Percentiles rank a stretch among this genome's conserved stretches.
These are phyloP conservation scores for Stigmatopora argus DNA, from an alignment of 2,113 vertebrate genomes.

Conservation along the genomic window DNA sequence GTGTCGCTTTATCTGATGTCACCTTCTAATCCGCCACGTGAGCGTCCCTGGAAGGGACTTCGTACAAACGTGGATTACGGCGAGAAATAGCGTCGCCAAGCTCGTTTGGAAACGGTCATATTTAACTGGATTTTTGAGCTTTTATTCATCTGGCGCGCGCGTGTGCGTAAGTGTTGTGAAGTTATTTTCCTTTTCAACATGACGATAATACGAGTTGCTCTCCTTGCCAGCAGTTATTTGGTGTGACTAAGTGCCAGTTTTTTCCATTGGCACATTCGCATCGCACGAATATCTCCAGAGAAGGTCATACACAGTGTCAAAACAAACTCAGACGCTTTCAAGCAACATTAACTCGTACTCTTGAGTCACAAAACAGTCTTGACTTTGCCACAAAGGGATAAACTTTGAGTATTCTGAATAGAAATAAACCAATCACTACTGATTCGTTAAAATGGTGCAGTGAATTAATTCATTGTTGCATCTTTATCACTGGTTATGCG, in stretches of 20 bases:
- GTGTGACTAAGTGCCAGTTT: slow-evolving; percentile 9
- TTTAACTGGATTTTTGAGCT: neutral
- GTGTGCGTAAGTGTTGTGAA: slow-evolving; percentile 6
- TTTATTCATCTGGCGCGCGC: neutral
- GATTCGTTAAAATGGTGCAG: too few species aligned
- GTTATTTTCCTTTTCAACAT: slow-evolving; percentile 16
- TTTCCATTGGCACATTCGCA: slow-evolving; percentile 36
- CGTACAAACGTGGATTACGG: slow-evolving; percentile 46
- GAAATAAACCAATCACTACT: too few species aligned
- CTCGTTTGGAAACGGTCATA: slow-evolving; percentile 15
- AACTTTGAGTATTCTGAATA: neutral
- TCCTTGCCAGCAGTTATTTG: slow-evolving; percentile 22
- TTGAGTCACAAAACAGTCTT: slow-evolving; percentile 5
- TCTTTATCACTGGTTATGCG: too few species aligned
- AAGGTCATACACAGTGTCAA: slow-evolving; percentile 21
- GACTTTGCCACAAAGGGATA: neutral
- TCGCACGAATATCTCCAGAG: slow-evolving; percentile 6
- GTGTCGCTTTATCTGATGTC: slow-evolving; percentile 56
- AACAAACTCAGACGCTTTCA: slow-evolving; percentile 17
- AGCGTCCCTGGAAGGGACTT: slow-evolving; percentile 31
- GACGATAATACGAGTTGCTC: slow-evolving; percentile 22
- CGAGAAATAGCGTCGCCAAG: slow-evolving; percentile 31
- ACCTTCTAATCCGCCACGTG: slow-evolving; percentile 45
- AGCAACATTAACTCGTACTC: slow-evolving; percentile 14
- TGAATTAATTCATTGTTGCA: too few species aligned